Conservation (phyloP, 1,140 invertebrate genomes). For the Arctopsyche grandis region DNA sequence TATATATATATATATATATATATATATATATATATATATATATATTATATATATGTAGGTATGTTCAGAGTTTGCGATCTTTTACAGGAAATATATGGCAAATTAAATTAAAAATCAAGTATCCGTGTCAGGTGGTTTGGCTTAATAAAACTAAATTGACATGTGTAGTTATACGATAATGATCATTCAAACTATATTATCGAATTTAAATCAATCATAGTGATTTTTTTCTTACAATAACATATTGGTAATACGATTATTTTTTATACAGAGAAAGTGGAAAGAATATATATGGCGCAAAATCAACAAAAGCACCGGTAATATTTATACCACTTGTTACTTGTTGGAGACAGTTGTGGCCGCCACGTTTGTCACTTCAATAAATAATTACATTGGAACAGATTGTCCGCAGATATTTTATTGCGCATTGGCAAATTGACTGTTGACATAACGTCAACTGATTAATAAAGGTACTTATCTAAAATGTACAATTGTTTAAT, state of each 20-base stretch:
- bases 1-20: no score
- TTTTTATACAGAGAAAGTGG: no score
- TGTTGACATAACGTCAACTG: background rate
- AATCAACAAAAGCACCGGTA: background rate
- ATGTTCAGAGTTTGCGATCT: no score
- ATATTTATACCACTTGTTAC: slow-evolving; percentile 6
- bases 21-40: no score
- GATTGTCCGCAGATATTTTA: slow-evolving; percentile 9
- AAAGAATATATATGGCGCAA: background rate
- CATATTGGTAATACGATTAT: background rate
- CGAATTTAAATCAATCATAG: background rate
- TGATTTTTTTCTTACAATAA: background rate
- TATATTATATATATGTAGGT: no score
- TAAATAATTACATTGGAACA: slow-evolving; percentile 10
- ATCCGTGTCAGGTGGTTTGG: no score
- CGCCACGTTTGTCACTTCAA: slow-evolving; percentile 21
- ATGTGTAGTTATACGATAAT: background rate
- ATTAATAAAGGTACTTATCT: background rate
- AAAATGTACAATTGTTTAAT: no score
- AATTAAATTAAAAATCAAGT: no score
- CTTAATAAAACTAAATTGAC: background rate
- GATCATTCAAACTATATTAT: background rate
- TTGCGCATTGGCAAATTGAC: background rate
- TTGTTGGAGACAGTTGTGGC: background rate
- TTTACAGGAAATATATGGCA: no score